Percentiles rank a stretch among this genome's conserved stretches.
phyloP scores from a whole-genome alignment of 2,113 vertebrate species.

The Zosterops lateralis region DNA sequence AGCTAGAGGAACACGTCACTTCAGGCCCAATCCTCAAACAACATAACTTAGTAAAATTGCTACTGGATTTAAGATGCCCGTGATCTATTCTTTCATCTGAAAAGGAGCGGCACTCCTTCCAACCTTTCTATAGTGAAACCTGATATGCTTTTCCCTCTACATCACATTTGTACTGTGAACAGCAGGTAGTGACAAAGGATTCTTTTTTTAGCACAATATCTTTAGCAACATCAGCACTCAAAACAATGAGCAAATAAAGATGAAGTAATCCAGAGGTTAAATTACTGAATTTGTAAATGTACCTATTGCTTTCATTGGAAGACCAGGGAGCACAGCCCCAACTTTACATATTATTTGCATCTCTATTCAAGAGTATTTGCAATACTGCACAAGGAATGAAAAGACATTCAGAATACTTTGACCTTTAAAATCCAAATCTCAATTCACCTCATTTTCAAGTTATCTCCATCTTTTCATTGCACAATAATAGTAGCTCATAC shows the following conservation, averaged over 20 bases:
- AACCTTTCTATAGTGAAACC: neutral
- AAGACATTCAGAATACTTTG: neutral
- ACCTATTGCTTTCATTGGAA: neutral
- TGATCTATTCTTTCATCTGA: neutral
- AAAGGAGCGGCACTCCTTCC: neutral
- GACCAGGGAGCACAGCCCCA: neutral
- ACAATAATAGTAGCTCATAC: neutral
- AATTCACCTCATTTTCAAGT: neutral
- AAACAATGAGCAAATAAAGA: neutral
- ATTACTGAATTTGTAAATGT: neutral
- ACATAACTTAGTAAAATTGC: neutral
- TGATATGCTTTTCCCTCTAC: neutral
- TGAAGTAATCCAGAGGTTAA: slow-evolving; percentile 12
- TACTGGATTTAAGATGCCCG: neutral
- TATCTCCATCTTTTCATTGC: neutral
- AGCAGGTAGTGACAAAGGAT: neutral
- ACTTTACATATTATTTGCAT: neutral
- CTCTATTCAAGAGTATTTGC: neutral
- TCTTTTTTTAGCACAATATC: neutral
- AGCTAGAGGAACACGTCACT: neutral
- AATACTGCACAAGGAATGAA: neutral
- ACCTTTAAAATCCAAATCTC: neutral
- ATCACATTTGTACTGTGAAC: neutral
- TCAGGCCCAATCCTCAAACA: neutral
- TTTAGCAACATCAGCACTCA: neutral